Percentiles rank a stretch among this genome's conserved stretches.
Conservation (phyloP, 2,797 vertebrate genomes). For the Sternarchorhynchus goeldii region DNA sequence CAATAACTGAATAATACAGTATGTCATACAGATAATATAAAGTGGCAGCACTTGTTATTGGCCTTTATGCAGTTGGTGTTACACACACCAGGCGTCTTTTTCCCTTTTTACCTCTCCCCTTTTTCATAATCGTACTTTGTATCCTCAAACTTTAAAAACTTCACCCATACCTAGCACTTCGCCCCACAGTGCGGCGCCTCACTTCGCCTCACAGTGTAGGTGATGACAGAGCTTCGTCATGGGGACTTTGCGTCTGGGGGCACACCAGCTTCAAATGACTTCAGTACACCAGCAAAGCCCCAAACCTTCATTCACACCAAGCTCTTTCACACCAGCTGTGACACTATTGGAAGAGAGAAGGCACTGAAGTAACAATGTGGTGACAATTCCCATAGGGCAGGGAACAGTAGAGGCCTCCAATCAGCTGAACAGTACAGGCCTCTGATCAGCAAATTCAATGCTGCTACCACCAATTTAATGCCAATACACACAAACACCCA, state of each 20-base stretch:
- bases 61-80: no score
- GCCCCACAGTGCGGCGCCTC: neutral
- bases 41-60: no score
- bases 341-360: neutral
- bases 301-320: neutral
- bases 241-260: neutral
- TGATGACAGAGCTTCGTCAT: neutral
- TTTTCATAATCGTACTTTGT: no score
- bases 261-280: neutral
- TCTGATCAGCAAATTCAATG: neutral
- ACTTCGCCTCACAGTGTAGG: neutral
- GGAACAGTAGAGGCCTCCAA: neutral
- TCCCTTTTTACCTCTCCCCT: no score
- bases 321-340: neutral
- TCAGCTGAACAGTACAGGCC: neutral
- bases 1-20: no score
- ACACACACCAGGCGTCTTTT: no score
- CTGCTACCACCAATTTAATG: constrained; percentile 53
- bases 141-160: no score
- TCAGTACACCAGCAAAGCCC: neutral
- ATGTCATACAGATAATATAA: no score
- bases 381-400: neutral
- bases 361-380: neutral
- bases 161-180: no score
- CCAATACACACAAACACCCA: constrained; percentile 40